These are phyloP conservation scores for Ginglymostoma cirratum DNA, from an alignment of 2,113 vertebrate species.

Conservation along the genomic window DNA sequence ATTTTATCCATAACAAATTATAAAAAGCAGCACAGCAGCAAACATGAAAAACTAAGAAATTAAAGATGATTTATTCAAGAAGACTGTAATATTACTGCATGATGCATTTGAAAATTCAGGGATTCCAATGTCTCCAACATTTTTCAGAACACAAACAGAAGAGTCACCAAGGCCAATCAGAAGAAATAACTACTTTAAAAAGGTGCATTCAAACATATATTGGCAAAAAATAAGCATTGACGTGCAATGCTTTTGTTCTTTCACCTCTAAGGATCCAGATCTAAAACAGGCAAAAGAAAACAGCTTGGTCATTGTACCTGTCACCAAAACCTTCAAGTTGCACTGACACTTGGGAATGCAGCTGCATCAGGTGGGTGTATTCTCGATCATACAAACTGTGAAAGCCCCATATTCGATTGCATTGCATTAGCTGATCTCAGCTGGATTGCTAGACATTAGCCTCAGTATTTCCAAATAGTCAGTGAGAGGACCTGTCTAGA, in stretches of 20 bases:
- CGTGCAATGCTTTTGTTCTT: background rate
- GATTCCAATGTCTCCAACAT: background rate
- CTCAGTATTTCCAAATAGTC: background rate
- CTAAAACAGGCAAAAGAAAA: background rate
- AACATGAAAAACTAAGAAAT: background rate
- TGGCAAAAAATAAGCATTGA: background rate
- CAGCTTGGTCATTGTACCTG: background rate
- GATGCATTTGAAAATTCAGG: background rate
- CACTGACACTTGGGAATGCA: background rate
- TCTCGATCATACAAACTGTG: background rate
- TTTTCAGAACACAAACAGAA: no score
- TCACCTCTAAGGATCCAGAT: no score
- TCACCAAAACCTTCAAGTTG: background rate
- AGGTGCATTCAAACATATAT: background rate
- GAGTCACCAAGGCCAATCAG: no score
- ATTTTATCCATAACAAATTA: background rate
- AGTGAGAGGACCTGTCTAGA: background rate
- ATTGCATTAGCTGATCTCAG: background rate
- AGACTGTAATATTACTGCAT: background rate
- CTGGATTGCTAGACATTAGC: background rate
- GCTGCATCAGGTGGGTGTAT: background rate
- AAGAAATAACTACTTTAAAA: background rate
- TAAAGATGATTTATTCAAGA: background rate
- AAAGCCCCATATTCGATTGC: background rate
- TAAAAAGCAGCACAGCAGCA: background rate